Percentiles rank a stretch among this genome's conserved stretches.
phyloP scores from a whole-genome alignment of 2,797 vertebrate genomes.

The Acropternis orthonyx region DNA sequence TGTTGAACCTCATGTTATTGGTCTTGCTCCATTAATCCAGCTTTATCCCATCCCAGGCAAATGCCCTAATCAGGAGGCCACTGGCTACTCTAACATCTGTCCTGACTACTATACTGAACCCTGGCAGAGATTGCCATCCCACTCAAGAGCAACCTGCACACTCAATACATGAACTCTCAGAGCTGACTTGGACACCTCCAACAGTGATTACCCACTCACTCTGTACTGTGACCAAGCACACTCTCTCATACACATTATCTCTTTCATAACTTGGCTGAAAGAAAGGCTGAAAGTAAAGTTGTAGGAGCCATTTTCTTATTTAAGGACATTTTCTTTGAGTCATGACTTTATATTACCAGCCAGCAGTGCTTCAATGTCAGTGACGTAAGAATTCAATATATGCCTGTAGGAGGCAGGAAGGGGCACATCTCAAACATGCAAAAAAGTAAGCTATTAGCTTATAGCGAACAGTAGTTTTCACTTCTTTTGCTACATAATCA shows the following conservation, averaged over 20 bases:
- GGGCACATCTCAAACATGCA: neutral
- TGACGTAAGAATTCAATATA: rapidly evolving
- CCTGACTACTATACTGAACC: rapidly evolving
- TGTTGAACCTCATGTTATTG: rapidly evolving
- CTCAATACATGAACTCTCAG: neutral
- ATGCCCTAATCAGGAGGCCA: neutral
- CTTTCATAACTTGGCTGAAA: neutral
- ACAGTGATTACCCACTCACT: neutral
- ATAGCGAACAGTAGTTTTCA: neutral
- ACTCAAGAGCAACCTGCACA: neutral
- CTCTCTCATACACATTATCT: neutral
- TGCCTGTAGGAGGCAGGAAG: neutral
- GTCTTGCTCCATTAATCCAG: neutral
- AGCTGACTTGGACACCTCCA: neutral
- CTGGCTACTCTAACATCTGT: neutral
- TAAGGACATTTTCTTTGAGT: neutral
- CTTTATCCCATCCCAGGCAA: neutral
- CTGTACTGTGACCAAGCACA: rapidly evolving
- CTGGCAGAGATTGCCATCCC: neutral
- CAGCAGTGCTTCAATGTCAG: neutral
- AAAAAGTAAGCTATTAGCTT: neutral
- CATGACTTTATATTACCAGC: neutral
- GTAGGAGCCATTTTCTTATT: neutral
- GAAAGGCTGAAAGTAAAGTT: neutral
- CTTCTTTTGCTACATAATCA: neutral